Percentiles rank a stretch among this genome's conserved stretches.
Conservation (phyloP, 2,797 vertebrate species). For the Lepilemur septentrionalis region DNA sequence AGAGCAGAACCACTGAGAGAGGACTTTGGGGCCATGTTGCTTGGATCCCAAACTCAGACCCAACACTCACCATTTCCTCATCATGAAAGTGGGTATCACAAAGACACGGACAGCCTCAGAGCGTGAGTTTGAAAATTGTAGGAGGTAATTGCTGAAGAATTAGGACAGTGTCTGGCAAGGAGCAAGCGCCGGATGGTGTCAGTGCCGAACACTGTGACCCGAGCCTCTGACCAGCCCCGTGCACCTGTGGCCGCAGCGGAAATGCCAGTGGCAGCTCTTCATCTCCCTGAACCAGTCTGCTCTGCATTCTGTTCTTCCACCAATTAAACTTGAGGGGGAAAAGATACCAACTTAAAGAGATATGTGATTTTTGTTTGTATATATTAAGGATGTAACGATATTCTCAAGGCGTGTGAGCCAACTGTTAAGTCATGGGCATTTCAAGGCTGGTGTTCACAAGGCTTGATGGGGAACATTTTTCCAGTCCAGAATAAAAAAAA, state of each 20-base stretch:
- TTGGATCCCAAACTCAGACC: not conserved
- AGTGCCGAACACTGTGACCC: accelerated
- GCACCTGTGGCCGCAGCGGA: too few species aligned
- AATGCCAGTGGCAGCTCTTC: not conserved
- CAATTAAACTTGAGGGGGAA: not conserved
- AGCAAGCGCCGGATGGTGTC: not conserved
- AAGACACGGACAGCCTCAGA: not conserved
- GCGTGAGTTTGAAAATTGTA: not conserved
- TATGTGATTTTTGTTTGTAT: accelerated
- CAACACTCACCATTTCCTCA: accelerated
- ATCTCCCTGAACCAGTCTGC: not conserved
- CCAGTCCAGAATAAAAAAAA: not conserved
- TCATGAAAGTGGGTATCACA: not conserved
- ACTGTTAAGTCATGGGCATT: not conserved
- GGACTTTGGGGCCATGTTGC: accelerated
- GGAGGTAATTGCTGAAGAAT: not conserved
- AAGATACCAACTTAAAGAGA: too few species aligned
- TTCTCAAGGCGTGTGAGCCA: not conserved
- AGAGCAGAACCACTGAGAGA: accelerated
- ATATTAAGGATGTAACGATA: not conserved
- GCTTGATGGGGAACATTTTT: not conserved
- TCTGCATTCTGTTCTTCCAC: not conserved
- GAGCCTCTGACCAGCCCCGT: not conserved
- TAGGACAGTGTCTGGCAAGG: not conserved
- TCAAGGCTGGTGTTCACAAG: not conserved